These are phyloP conservation scores for Stomatorhinus walkeri DNA, from an alignment of 2,797 vertebrate species.

Conservation along the genomic window DNA sequence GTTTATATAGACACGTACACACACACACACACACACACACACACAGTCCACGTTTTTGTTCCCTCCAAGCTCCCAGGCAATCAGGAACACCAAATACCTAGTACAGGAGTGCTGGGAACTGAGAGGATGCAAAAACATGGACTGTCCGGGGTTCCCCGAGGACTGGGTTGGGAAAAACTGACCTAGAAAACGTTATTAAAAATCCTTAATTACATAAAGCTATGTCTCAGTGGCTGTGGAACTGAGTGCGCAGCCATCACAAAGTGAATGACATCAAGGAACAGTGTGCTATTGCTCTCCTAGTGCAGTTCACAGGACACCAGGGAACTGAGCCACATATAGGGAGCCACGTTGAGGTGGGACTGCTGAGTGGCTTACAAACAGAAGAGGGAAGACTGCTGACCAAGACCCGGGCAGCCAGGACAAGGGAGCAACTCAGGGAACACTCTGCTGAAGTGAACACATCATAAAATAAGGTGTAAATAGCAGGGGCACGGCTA, in stretches of 20 bases:
- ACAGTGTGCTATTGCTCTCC: neutral
- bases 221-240: constrained; percentile 21
- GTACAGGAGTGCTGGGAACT: too few species aligned
- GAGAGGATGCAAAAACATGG: too few species aligned
- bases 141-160: neutral
- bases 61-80: neutral
- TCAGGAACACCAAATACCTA: neutral
- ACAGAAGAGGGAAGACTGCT: neutral
- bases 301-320: neutral
- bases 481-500: neutral
- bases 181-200: neutral
- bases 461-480: neutral
- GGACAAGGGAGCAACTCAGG: neutral
- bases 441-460: neutral
- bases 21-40: too few species aligned
- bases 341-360: neutral
- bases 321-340: neutral
- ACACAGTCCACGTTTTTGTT: neutral
- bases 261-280: neutral
- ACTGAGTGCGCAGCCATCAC: constrained; percentile 4
- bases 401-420: neutral
- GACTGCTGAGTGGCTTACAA: neutral
- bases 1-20: neutral
- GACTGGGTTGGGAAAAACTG: neutral
- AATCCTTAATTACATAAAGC: neutral